Evolutionary conservation across 2,888 invertebrate species (phyloP).

Genomic region (Cremastinae sp.): DNA sequence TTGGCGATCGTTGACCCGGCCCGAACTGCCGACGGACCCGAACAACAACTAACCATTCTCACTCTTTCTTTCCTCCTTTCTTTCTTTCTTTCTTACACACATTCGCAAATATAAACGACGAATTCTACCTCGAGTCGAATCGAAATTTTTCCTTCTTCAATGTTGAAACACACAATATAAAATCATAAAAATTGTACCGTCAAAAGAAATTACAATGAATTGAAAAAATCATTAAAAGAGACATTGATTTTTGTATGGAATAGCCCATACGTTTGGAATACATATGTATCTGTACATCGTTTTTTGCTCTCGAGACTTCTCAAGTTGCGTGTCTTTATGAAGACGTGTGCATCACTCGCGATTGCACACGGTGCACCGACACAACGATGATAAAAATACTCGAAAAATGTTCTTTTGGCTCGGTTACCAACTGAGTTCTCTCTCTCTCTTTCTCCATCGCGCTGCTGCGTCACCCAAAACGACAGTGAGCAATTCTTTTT

Average conservation of each 20-base stretch:
- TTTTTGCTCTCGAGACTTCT: slow-evolving; percentile 29
- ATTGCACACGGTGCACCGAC: slow-evolving; percentile 52
- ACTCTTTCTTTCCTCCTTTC: slow-evolving; percentile 49
- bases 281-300: slow-evolving; percentile 10
- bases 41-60: slow-evolving; percentile 75
- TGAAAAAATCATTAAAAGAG: background rate
- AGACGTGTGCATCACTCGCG: slow-evolving; percentile 52
- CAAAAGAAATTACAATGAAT: too few species aligned
- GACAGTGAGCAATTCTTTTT: slow-evolving; percentile 52
- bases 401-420: slow-evolving; percentile 54
- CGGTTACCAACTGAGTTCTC: slow-evolving; percentile 31
- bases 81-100: slow-evolving; percentile 56
- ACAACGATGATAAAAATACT: slow-evolving; percentile 60
- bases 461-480: slow-evolving; percentile 33
- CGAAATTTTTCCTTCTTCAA: too few species aligned
- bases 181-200: too few species aligned
- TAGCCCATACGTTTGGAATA: background rate
- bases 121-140: background rate
- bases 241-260: slow-evolving; percentile 4
- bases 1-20: slow-evolving; percentile 78
- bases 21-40: slow-evolving; percentile 75
- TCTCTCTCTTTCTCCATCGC: slow-evolving; percentile 14
- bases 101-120: background rate
- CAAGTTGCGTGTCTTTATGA: slow-evolving; percentile 54
- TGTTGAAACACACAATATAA: too few species aligned